Conservation (phyloP, 2,113 vertebrate species). For the Aptenodytes patagonicus region DNA sequence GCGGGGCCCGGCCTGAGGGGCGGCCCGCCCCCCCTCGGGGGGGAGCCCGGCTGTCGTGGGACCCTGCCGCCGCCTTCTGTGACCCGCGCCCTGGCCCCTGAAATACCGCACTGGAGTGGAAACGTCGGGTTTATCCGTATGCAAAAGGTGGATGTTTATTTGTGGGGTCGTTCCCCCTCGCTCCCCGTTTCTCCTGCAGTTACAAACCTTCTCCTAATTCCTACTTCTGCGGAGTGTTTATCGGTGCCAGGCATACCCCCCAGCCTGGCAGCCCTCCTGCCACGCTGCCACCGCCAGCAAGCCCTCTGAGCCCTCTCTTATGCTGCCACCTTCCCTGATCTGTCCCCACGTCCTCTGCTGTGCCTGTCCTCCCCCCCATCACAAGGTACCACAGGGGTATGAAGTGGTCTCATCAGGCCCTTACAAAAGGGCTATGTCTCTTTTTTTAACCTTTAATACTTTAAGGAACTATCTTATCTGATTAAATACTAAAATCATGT, state of each 20-base stretch:
- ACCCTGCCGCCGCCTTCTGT: too few species aligned
- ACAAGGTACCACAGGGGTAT: not conserved
- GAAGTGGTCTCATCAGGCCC: not conserved
- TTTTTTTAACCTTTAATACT: not conserved
- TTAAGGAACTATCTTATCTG: not conserved
- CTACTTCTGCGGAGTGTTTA: not conserved
- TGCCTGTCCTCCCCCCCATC: too few species aligned
- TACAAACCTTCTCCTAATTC: not conserved
- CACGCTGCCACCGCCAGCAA: not conserved
- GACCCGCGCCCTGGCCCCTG: not conserved
- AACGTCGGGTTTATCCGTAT: not conserved
- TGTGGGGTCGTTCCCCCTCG: too few species aligned
- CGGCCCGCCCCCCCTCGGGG: not conserved
- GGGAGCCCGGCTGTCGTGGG: not conserved
- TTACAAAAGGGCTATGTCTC: not conserved
- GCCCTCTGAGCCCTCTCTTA: not conserved
- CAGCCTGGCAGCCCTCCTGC: not conserved
- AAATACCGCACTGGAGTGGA: not conserved
- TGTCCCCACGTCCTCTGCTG: rapidly evolving
- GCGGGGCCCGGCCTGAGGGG: not conserved
- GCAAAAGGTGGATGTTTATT: not conserved
- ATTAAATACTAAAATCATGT: not conserved
- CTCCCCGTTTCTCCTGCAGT: not conserved
- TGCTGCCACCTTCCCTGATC: not conserved
- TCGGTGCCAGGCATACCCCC: too few species aligned